These are phyloP conservation scores for Mesopsocus fuscifrons DNA, from an alignment of 2,888 invertebrate species.

Conservation along the genomic window DNA sequence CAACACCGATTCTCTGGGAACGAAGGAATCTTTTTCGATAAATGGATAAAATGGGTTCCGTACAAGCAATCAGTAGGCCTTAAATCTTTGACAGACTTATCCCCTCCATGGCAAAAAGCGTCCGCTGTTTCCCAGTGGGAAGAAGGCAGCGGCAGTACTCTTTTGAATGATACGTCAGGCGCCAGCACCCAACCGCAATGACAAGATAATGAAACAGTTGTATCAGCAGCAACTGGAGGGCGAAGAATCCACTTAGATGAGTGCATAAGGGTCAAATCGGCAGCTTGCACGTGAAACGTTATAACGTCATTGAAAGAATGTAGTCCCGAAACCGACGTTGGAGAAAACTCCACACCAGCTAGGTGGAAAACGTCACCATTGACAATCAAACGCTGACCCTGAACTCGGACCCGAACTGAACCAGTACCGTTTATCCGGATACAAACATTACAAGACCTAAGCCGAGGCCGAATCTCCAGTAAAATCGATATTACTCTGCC, in stretches of 20 bases:
- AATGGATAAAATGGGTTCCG: conserved; percentile 32
- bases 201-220: conserved; percentile 16
- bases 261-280: too few species aligned
- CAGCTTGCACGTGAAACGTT: too few species aligned
- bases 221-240: conserved; percentile 13
- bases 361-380: conserved; percentile 16
- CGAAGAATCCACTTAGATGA: conserved; percentile 22
- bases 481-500: conserved; percentile 27
- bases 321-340: conserved; percentile 23
- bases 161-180: conserved; percentile 28
- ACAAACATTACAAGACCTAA: conserved; percentile 40
- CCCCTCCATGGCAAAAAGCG: conserved; percentile 40
- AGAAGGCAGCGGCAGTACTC: conserved; percentile 41
- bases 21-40: conserved; percentile 29
- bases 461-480: conserved; percentile 36
- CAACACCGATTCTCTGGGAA: conserved; percentile 35
- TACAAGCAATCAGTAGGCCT: conserved; percentile 37
- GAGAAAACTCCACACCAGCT: conserved; percentile 17
- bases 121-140: conserved; percentile 37
- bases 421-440: conserved; percentile 19
- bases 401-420: conserved; percentile 6
- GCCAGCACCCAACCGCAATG: conserved; percentile 21
- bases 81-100: conserved; percentile 21
- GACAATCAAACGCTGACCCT: conserved; percentile 12
- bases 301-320: conserved; percentile 20